Base-by-base conservation (phyloP, 2,888 invertebrate genomes). In the Gryllus longicercus region DNA sequence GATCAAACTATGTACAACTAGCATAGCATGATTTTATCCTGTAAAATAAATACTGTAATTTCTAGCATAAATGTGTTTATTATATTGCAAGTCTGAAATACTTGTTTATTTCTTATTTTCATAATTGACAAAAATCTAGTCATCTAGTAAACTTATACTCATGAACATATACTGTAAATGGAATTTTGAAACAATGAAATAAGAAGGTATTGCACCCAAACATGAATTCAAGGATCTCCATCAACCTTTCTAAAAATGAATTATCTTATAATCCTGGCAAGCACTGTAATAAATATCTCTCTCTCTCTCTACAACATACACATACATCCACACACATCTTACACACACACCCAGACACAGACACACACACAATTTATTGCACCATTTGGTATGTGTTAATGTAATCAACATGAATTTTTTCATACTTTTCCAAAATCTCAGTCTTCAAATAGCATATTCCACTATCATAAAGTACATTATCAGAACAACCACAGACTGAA, bases 361-460 rank as follows among this genome's bases (percentile, higher is more conserved):
- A 21, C 21, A 5, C 38, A 38, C 38, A 38, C 21, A 51, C 78
- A 80, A 76, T 79, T 82, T 81, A 82, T 81, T 81, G 80, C 81
- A 82, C 80, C 80, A 75, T 82, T 80, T 81, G 81, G 81, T 80
- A 82, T 80, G 77, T 76, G 79, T 79, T 79, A 76, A 78, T 77
- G 50, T 79, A 78, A 80, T 74, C 76, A 79, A 75, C 63, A 74
- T 74, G 79, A 79, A 81, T 76, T 75, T 77, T 79, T 79, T 79
- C 51, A 79, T 75, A 25, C 25, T 16, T 50, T 63, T 78, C 74
- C 51, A 51, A 78, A 38, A 76, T 75, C 23, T 79, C 76, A 79
- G 79, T 51, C 78, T 78, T 78, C 21, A 78, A 78, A 51, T 76
- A 50, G 50, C 76, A 25, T 18, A 38, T 38, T 38, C 38, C 16